Conservation (phyloP, 2,113 vertebrate species). For the Chaenogobius annularis region DNA sequence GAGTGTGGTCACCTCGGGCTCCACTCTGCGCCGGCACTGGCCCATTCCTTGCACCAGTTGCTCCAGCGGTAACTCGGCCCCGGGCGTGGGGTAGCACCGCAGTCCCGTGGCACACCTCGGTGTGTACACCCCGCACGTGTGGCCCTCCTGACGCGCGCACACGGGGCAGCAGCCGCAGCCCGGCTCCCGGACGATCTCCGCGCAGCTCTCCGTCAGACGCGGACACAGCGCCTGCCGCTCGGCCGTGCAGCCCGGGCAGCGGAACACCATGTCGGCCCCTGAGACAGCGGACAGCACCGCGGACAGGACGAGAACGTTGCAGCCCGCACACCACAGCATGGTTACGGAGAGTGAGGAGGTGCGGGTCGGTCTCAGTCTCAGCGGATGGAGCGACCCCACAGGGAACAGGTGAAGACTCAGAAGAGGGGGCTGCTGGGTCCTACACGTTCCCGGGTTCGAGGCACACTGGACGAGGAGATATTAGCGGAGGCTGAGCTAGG, state of each 20-base stretch:
- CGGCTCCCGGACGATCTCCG: slow-evolving; percentile 86
- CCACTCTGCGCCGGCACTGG: slow-evolving; percentile 85
- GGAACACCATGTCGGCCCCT: slow-evolving; percentile 84
- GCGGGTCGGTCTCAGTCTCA: slow-evolving; percentile 33
- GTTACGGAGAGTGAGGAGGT: slow-evolving; percentile 31
- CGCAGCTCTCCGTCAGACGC: slow-evolving; percentile 74
- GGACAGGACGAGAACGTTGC: slow-evolving; percentile 68
- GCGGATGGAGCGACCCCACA: slow-evolving; percentile 47
- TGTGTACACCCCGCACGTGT: slow-evolving; percentile 90
- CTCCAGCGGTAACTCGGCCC: slow-evolving; percentile 88
- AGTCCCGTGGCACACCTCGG: slow-evolving; percentile 87
- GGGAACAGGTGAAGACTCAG: slow-evolving; percentile 74
- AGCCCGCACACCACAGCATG: slow-evolving; percentile 65
- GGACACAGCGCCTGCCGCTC: slow-evolving; percentile 82
- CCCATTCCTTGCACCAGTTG: slow-evolving; percentile 89
- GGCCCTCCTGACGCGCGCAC: slow-evolving; percentile 83
- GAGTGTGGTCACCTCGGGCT: slow-evolving; percentile 72
- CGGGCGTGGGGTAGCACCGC: slow-evolving; percentile 89
- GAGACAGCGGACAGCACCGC: slow-evolving; percentile 63
- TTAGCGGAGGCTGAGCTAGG: neutral
- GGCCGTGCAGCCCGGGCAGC: slow-evolving; percentile 87
- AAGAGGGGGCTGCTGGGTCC: slow-evolving; percentile 72
- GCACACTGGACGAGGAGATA: slow-evolving; percentile 19
- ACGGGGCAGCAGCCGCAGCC: slow-evolving; percentile 90
- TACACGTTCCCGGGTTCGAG: slow-evolving; percentile 68